Base-by-base conservation (phyloP, 2,797 vertebrate species). In the Microhierax caerulescens region DNA sequence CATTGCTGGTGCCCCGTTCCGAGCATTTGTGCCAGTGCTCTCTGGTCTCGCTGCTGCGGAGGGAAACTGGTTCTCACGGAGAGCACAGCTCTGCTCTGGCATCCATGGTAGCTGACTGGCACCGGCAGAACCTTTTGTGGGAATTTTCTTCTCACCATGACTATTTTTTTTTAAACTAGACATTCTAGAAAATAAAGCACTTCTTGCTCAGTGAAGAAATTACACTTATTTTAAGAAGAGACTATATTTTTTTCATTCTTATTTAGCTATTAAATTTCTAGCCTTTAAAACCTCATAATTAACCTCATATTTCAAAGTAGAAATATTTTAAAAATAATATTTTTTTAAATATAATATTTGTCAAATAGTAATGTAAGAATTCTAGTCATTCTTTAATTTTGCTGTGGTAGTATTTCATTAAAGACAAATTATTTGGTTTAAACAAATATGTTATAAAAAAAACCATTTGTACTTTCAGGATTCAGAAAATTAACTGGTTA, bases 181-280 rank as follows among this genome's bases (percentile, higher is more conserved):
- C 4, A 0, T 39, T 83, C 45, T 74, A 50, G 64, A 74, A 77
- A 85, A 56, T 67, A 21, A 20, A 64, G 8, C 19, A 11, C 4
- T 79, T 81, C 73, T 64, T 82, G 13, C 24, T 82, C 27, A 34
- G 50, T 80, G n/a, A 79, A 85, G 36, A 74, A 80, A 82, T 64
- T 23, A 10, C 5, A 11, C 11, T 76, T 72, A 17, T 51, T 79
- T 91, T 54, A 70, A 54, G 57, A 59, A 34, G 14, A 48, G 19
- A 61, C 39, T 9, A 27, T 10, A 50, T 8, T 15, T 53, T 63
- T 85, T 76, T 75, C 12, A 28, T 85, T 51, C 21, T 67, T 67
- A 22, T 27, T 88, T 73, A 22, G 11, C 13, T 57, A 10, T 59
- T 47, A 15, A 1, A 1, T 92, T 91, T 90, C 67, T 74, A 60